These are phyloP conservation scores for Melolontha melolontha DNA, from an alignment of 2,888 invertebrate species.

Conservation along the genomic window DNA sequence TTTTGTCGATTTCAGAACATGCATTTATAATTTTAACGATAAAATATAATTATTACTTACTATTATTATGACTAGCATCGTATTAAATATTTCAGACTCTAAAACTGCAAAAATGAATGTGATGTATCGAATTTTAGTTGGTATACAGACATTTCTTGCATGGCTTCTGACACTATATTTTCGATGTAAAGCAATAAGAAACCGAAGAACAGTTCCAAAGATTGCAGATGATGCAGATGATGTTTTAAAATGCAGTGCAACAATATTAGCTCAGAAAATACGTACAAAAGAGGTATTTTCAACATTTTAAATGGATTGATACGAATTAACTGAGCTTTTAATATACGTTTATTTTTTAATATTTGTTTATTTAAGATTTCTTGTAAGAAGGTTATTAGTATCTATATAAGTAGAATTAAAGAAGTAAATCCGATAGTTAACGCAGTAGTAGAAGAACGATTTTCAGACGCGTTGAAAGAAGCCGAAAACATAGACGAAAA, in stretches of 20 bases:
- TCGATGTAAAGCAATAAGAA: conserved; percentile 7
- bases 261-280: conserved; percentile 76
- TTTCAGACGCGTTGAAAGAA: conserved; percentile 78
- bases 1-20: no score
- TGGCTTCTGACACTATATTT: conserved; percentile 15
- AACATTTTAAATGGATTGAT: background rate
- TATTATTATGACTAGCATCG: no score
- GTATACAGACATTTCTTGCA: background rate
- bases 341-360: no score
- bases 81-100: no score
- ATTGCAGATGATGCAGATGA: conserved; percentile 71
- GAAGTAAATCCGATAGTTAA: conserved; percentile 83
- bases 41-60: no score
- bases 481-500: conserved; percentile 78
- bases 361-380: conserved; percentile 72
- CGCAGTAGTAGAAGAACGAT: conserved; percentile 85
- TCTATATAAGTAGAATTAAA: conserved; percentile 81
- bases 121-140: background rate
- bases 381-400: conserved; percentile 75
- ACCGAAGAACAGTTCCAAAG: conserved; percentile 1
- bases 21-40: no score
- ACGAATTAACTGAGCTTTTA: no score
- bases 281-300: conserved; percentile 73
- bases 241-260: conserved; percentile 78
- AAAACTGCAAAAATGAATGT: conserved; percentile 1